Evolutionary conservation across 1,140 invertebrate species (phyloP).

Genomic region (Trypoxylus dichotomus): DNA sequence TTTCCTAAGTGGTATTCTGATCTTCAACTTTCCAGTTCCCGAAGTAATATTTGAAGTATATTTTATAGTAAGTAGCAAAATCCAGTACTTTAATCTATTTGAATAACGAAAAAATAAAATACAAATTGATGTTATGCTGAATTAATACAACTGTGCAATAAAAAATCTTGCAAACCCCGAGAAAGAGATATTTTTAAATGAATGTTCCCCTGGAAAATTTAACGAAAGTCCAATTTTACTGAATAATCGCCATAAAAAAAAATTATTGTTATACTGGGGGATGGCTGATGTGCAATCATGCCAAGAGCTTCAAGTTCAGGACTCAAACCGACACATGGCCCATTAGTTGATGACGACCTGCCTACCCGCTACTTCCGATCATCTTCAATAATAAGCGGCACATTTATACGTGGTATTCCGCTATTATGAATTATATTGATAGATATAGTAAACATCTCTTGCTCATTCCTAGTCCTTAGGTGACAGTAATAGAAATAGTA

Average conservation of each 20-base stretch:
- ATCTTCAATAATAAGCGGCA: constrained; percentile 1
- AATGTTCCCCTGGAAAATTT: background rate
- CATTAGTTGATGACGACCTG: constrained; percentile 34
- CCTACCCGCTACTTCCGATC: constrained; percentile 24
- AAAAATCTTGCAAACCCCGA: background rate
- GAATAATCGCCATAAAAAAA: constrained; percentile 27
- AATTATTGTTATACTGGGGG: background rate
- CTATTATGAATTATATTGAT: background rate
- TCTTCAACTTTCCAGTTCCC: no score
- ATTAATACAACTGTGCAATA: background rate
- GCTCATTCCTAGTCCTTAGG: background rate
- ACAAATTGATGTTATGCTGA: background rate
- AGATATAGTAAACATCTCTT: background rate
- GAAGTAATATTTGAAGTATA: no score
- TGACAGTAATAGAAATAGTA: background rate
- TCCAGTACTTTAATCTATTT: no score
- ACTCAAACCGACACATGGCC: constrained; percentile 31
- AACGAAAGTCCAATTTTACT: background rate
- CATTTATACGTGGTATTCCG: background rate
- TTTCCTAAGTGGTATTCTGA: no score
- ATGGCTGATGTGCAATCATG: constrained; percentile 31
- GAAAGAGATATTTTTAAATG: background rate
- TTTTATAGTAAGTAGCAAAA: no score
- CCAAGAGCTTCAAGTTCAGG: constrained; percentile 26
- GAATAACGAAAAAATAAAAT: no score